A percentile compares a stretch with the other conserved stretches of the same genome.
phyloP scores from a whole-genome alignment of 1,140 invertebrate species.

The Drosophila willistoni region DNA sequence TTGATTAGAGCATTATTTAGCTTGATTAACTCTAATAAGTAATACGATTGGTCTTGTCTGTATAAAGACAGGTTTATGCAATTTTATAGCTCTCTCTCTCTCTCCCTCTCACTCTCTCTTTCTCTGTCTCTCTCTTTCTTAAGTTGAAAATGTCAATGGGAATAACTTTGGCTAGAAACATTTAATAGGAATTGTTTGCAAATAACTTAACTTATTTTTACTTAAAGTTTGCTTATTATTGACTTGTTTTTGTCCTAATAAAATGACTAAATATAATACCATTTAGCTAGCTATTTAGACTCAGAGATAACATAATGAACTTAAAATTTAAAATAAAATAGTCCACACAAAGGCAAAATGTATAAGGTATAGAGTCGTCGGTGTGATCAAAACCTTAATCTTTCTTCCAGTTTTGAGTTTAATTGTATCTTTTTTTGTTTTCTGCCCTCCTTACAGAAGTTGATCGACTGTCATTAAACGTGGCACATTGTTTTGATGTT shows the following conservation, averaged over 20 bases:
- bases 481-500: slow-evolving; percentile 29
- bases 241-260: too few relatives aligned
- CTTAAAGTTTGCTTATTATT: too few relatives aligned
- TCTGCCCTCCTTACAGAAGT: slow-evolving; percentile 12
- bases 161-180: too few relatives aligned
- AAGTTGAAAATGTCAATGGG: background rate
- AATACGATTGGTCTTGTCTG: slow-evolving; percentile 5
- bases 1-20: slow-evolving; percentile 67
- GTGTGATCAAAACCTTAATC: background rate
- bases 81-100: slow-evolving; percentile 2
- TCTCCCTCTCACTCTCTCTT: background rate
- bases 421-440: background rate
- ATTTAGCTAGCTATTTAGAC: too few relatives aligned
- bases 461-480: slow-evolving; percentile 38
- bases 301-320: too few relatives aligned
- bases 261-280: too few relatives aligned
- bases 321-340: too few relatives aligned
- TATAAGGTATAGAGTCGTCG: background rate
- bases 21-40: slow-evolving; percentile 69
- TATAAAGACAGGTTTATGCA: slow-evolving; percentile 43
- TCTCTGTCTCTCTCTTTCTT: background rate
- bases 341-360: background rate
- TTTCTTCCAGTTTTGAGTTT: background rate
- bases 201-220: too few relatives aligned
- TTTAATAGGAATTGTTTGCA: too few relatives aligned